A percentile compares a stretch with the other conserved stretches of the same genome.
phyloP scores from a whole-genome alignment of 2,888 invertebrate species.

The Sicus ferrugineus region DNA sequence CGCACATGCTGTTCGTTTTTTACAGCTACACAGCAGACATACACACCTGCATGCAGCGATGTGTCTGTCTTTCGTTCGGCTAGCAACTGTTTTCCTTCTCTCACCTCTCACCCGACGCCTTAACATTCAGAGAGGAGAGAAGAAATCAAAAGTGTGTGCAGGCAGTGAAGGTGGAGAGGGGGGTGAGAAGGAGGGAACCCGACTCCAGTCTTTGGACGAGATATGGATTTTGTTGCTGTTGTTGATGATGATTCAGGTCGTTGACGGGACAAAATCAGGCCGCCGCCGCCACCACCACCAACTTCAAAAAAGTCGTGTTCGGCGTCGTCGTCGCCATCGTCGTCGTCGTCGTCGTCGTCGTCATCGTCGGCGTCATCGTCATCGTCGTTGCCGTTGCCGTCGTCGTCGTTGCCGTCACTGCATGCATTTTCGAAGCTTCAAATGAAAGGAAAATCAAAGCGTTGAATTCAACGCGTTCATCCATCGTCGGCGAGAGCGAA shows the following conservation, averaged over 20 bases:
- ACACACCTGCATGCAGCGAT: neutral
- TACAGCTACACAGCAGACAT: neutral
- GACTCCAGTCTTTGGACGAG: neutral
- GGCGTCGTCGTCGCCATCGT: neutral
- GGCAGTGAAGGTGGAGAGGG: neutral
- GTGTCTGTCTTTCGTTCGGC: neutral
- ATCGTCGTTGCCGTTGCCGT: neutral
- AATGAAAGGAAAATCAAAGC: constrained; percentile 34
- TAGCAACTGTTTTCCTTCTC: no score
- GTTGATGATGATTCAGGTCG: constrained; percentile 14
- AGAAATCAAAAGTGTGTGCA: neutral
- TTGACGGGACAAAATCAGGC: neutral
- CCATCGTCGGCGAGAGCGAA: constrained; percentile 15
- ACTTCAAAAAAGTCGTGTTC: neutral
- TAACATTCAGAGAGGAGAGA: no score
- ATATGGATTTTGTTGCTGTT: neutral
- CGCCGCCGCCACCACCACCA: neutral
- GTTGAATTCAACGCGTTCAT: neutral
- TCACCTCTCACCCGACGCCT: no score
- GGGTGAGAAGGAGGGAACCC: neutral
- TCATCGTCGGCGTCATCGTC: neutral
- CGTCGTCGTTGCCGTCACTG: neutral
- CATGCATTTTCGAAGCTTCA: constrained; percentile 24
- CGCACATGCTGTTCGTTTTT: no score
- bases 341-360: neutral